A percentile compares a stretch with the other conserved stretches of the same genome.
These are phyloP conservation scores for Drosophila pseudoobscura DNA, from an alignment of 1,140 invertebrate genomes.

Conservation along the genomic window DNA sequence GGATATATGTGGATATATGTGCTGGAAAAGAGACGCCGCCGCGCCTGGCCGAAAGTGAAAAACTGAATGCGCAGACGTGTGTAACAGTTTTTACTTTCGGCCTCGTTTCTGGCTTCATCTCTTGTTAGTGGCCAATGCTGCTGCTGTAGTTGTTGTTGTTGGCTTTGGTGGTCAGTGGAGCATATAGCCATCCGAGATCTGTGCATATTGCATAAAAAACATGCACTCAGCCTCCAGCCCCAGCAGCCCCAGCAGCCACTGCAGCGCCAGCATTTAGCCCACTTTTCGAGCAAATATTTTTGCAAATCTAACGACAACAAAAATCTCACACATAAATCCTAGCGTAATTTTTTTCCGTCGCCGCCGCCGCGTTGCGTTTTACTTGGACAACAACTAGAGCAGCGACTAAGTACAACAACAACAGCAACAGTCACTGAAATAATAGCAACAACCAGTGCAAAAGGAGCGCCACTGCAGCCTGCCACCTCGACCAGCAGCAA, in stretches of 20 bases:
- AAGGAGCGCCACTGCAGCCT: constrained; percentile 38
- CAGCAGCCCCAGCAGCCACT: constrained; percentile 29
- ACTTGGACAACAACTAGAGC: constrained; percentile 23
- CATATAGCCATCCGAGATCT: constrained; percentile 48
- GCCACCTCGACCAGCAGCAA: constrained; percentile 50
- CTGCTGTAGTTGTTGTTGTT: constrained; percentile 25
- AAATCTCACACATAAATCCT: constrained; percentile 47
- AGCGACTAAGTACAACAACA: constrained; percentile 6
- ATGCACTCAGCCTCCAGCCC: constrained; percentile 24
- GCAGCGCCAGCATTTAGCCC: constrained; percentile 47
- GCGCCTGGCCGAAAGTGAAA: constrained; percentile 65
- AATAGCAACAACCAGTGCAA: constrained; percentile 28
- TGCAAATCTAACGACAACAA: constrained; percentile 33
- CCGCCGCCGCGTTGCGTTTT: constrained; percentile 49
- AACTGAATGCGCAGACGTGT: constrained; percentile 76
- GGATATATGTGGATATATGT: constrained; percentile 2
- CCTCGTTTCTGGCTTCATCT: constrained; percentile 54
- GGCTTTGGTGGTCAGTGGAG: constrained; percentile 44
- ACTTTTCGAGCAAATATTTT: constrained; percentile 55
- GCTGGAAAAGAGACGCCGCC: constrained; percentile 41
- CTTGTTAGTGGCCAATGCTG: constrained; percentile 20
- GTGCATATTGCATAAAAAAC: constrained; percentile 66
- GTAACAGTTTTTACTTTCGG: constrained; percentile 76
- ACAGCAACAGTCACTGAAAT: constrained; percentile 8
- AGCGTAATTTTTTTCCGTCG: constrained; percentile 39